Base-by-base conservation (phyloP, 2,797 vertebrate species). In the Lagothrix lagotricha region DNA sequence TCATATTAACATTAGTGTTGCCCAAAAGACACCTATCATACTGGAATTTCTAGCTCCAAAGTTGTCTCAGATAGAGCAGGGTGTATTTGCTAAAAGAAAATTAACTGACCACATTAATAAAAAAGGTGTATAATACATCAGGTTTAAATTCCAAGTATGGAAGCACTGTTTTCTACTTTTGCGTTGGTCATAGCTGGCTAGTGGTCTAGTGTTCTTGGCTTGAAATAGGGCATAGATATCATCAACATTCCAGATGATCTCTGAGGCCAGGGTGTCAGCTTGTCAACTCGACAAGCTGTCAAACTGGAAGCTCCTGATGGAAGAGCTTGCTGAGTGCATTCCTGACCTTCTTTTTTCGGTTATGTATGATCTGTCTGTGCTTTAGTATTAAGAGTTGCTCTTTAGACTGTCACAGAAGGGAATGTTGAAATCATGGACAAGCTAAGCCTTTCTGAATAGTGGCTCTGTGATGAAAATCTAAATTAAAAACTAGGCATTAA, bases 181-280 rank as follows among this genome's bases (percentile, higher is more conserved):
- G 22, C 44, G 93, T 84, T 75, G 19, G 77, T 41, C 64, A 39
- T 36, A 48, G 36, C 30, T 19, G 61, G 87, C 9, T 48, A 48
- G n/a, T 13, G 6, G 76, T 87, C 70, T 79, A 19, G 76, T 20
- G 64, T 20, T 95, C 57, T 46, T 67, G n/a, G 57, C 89, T 86
- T 79, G 88, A 97, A 97, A 89, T 24, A 52, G 77, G 61, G 86
- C 41, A 96, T 73, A 97, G 94, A 76, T 94, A 87, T 20, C 72
- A 95, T 41, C 95, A 19, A 52, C 36, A 79, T 83, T n/a, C 96
- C 76, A 90, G n/a, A 5, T 97, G 57, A 93, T 88, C n/a, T 82
- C 84, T 70, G 96, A 98, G 96, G 96, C 54, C 33, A 88, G 67
- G 2, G 17, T 24, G 41, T 81, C 72, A 73, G 93, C 36, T 39